A percentile compares a stretch with the other conserved stretches of the same genome.
These are phyloP conservation scores for Gavia stellata DNA, from an alignment of 2,113 vertebrate genomes.

Conservation along the genomic window DNA sequence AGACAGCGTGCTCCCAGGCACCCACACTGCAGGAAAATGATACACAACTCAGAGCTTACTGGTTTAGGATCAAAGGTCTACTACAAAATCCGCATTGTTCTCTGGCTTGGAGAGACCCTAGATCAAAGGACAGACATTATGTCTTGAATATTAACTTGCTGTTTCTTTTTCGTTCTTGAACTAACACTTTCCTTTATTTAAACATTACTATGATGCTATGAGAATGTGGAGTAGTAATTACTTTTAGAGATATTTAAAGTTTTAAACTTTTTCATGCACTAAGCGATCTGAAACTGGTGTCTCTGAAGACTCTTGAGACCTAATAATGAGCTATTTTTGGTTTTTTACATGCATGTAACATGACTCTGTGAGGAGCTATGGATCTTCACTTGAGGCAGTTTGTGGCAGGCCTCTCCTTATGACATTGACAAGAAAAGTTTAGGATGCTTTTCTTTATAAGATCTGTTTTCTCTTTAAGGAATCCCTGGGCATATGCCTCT, in stretches of 20 bases:
- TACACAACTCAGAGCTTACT: not conserved
- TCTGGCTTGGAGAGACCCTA: not conserved
- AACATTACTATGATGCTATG: not conserved
- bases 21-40: not conserved
- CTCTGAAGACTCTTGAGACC: not conserved
- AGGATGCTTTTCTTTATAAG: not conserved
- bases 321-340: not conserved
- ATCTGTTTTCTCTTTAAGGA: not conserved
- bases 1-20: not conserved
- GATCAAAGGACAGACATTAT: not conserved
- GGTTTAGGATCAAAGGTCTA: not conserved
- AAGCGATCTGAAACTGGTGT: not conserved
- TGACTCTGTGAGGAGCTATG: not conserved
- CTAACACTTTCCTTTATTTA: not conserved
- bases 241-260: not conserved
- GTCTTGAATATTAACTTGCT: not conserved
- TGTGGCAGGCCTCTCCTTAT: not conserved
- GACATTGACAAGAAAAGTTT: not conserved
- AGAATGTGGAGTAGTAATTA: not conserved
- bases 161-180: not conserved
- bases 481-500: not conserved
- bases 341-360: not conserved
- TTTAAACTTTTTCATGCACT: not conserved
- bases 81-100: not conserved
- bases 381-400: not conserved